A percentile compares a stretch with the other conserved stretches of the same genome.
Conservation (phyloP, 2,113 vertebrate species). For the Oncorhynchus clarkii region DNA sequence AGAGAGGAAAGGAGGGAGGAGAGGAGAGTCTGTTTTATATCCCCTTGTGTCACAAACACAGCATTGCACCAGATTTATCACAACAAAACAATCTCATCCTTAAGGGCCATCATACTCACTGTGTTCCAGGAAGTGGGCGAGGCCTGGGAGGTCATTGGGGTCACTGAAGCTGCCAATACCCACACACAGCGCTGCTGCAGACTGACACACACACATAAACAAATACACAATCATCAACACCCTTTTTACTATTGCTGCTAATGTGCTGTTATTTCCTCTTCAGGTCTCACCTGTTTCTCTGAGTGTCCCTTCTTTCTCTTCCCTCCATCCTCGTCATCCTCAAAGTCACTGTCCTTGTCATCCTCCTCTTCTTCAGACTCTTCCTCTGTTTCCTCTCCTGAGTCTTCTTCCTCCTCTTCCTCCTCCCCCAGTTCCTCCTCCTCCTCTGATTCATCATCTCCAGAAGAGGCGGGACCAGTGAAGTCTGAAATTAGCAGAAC, state of each 20-base stretch:
- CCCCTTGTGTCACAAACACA: not conserved
- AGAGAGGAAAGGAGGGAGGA: too few species aligned
- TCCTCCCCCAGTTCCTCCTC: slow-evolving; percentile 58
- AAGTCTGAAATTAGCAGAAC: slow-evolving; percentile 93
- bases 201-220: slow-evolving; percentile 72
- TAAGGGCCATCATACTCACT: slow-evolving; percentile 75
- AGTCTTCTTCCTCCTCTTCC: slow-evolving; percentile 79
- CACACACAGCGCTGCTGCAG: slow-evolving; percentile 93
- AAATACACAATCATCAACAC: not conserved
- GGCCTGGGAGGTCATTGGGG: slow-evolving; percentile 90
- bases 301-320: slow-evolving; percentile 78
- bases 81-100: not conserved
- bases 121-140: slow-evolving; percentile 98
- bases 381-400: slow-evolving; percentile 75
- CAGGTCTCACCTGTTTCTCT: slow-evolving; percentile 85
- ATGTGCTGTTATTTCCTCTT: not conserved
- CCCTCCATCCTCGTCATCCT: slow-evolving; percentile 53
- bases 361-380: slow-evolving; percentile 75
- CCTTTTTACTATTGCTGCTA: not conserved
- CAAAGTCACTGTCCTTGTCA: slow-evolving; percentile 46
- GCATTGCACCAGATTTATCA: too few species aligned
- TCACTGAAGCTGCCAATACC: slow-evolving; percentile 96
- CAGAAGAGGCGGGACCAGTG: slow-evolving; percentile 51
- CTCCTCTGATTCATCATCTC: slow-evolving; percentile 31
- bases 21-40: not conserved